Conservation (phyloP, 2,888 invertebrate genomes). For the Sepioteuthis lessoniana region DNA sequence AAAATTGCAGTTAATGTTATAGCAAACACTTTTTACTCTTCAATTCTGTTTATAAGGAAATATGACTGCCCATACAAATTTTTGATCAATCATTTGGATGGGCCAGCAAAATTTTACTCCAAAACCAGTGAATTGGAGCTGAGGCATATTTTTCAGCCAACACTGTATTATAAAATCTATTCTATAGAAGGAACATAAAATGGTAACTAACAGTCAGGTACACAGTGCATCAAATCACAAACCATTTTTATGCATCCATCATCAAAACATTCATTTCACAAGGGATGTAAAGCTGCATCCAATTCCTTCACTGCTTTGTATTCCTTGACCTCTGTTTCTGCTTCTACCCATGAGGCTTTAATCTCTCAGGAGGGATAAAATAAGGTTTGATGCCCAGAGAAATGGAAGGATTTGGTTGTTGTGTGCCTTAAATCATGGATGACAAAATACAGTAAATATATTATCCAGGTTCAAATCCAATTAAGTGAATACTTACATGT, state of each 20-base stretch:
- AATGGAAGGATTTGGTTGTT: background rate
- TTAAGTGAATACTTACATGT: background rate
- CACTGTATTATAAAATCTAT: background rate
- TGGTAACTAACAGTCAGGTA: background rate
- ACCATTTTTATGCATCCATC: background rate
- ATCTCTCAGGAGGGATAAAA: background rate
- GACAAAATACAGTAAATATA: constrained; percentile 33
- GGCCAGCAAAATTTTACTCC: background rate
- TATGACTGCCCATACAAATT: too few species aligned
- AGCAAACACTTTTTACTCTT: too few species aligned
- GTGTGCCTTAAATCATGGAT: background rate
- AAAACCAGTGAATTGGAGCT: background rate
- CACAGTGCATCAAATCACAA: background rate
- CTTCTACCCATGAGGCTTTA: background rate
- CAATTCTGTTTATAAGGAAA: too few species aligned
- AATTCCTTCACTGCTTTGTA: background rate
- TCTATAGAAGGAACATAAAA: background rate
- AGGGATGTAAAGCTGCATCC: background rate
- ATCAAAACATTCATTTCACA: background rate
- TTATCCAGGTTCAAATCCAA: background rate
- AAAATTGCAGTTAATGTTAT: too few species aligned
- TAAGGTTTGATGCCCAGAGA: background rate
- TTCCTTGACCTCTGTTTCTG: background rate
- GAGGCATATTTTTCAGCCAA: background rate
- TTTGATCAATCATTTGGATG: background rate